A percentile compares a stretch with the other conserved stretches of the same genome.
Conservation (phyloP, 2,113 vertebrate genomes). For the Sterna hirundo region DNA sequence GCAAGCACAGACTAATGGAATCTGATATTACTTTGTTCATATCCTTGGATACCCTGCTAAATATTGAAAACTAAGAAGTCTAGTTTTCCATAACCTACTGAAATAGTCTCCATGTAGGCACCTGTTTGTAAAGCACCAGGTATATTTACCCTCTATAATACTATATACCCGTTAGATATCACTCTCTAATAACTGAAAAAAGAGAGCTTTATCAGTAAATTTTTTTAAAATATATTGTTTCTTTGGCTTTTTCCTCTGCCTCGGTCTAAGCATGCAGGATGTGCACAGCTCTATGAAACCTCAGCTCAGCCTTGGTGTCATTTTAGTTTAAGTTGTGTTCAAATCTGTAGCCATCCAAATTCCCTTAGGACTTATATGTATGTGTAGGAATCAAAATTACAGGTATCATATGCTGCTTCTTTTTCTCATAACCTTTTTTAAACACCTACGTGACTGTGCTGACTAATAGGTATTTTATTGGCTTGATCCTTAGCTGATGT, state of each 20-base stretch:
- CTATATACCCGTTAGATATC: not conserved
- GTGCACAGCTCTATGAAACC: not conserved
- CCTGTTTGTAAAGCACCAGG: not conserved
- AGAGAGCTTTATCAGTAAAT: not conserved
- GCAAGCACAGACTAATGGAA: slow-evolving; percentile 38
- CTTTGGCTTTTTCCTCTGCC: not conserved
- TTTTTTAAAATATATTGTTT: not conserved
- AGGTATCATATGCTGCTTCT: not conserved
- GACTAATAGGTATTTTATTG: slow-evolving; percentile 9
- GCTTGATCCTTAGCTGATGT: not conserved
- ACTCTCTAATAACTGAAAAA: not conserved
- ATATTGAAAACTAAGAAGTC: not conserved
- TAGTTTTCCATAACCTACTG: not conserved
- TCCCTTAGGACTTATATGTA: not conserved
- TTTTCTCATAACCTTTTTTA: slow-evolving; percentile 34
- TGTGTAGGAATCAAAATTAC: slow-evolving; percentile 9
- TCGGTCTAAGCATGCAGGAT: not conserved
- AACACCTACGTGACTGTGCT: not conserved
- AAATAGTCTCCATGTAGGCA: not conserved
- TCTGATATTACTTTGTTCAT: slow-evolving; percentile 47
- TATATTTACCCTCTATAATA: not conserved
- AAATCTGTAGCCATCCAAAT: not conserved
- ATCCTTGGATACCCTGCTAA: slow-evolving; percentile 16
- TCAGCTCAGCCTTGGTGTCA: not conserved
- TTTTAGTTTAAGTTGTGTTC: not conserved